Evolutionary conservation across 2,888 invertebrate species (phyloP), one percentile per base, ranked within the genome.

Genomic region (Rhogogaster chlorosoma): DNA sequence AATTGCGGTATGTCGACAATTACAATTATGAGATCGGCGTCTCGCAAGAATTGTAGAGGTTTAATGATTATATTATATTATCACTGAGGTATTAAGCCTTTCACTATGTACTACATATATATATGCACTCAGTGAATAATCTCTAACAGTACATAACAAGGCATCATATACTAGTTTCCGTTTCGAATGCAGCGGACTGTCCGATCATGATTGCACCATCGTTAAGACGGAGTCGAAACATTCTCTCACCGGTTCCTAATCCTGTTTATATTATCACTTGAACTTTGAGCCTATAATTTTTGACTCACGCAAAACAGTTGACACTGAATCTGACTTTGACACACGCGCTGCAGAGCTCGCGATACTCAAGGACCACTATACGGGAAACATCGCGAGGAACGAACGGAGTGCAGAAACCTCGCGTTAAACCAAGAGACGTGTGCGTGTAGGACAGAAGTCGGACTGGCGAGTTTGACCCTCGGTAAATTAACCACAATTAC

Each of bases 401-500:
- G 12, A 61, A 7, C 7, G n/a, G 70, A 70, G 70, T 70, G 70
- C 70, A 70, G 70, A 70, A 70, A 26, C 42, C 42, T 82, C 84
- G 84, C 82, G 84, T 70, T 32, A 29, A n/a, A 83, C 83, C 71
- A 70, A 83, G 64, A 38, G 18, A 32, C 67, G 32, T n/a, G 57
- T 32, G 2, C 15, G 71, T 42, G 42, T 42, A 73, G 71, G 67
- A 53, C 29, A 36, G 7, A 32, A 49, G 49, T 42, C 29, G 82
- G 80, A 80, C 61, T 61, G 42, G 32, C 29, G 83, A 32, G 70
- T 83, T 83, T 75, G 85, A 85, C 83, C 85, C 80, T 80, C 85
- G 71, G 36, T 90, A 90, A 92, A 92, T 92, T 92, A 92, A 91
- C 91, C 90, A 89, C 92, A 92, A 92, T 92, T 92, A 91, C 91